These are phyloP conservation scores for Halyomorpha halys DNA, from an alignment of 1,140 invertebrate genomes.

Conservation along the genomic window DNA sequence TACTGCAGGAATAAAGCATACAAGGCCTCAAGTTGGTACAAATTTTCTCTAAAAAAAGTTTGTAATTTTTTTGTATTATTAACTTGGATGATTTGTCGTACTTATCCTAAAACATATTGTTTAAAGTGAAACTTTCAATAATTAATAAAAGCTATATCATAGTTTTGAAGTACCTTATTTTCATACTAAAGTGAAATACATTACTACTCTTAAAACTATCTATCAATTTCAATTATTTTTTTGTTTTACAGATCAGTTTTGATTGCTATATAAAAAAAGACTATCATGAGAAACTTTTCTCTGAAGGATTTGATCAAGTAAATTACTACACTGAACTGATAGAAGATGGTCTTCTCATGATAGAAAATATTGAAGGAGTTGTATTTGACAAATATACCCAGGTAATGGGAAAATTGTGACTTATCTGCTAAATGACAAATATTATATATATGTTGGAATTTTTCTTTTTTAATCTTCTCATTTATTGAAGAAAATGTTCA, in stretches of 20 bases:
- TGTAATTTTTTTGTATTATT: too few relatives aligned
- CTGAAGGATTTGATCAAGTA: background rate
- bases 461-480: too few relatives aligned
- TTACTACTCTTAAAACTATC: background rate
- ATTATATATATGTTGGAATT: too few relatives aligned
- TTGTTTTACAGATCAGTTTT: background rate
- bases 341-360: background rate
- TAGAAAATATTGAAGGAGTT: background rate
- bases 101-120: too few relatives aligned
- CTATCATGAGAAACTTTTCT: background rate
- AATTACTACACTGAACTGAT: background rate
- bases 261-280: background rate
- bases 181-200: too few relatives aligned
- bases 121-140: too few relatives aligned
- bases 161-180: too few relatives aligned
- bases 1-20: slow-evolving; percentile 24
- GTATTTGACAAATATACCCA: background rate
- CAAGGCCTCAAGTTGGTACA: slow-evolving; percentile 25
- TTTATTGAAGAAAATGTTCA: too few relatives aligned
- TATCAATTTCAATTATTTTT: background rate
- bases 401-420: background rate
- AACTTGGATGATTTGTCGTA: too few relatives aligned
- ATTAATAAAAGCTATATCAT: too few relatives aligned
- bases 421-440: too few relatives aligned
- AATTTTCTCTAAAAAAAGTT: background rate